These are phyloP conservation scores for Heteropelma amictum DNA, from an alignment of 2,888 invertebrate genomes.

Conservation along the genomic window DNA sequence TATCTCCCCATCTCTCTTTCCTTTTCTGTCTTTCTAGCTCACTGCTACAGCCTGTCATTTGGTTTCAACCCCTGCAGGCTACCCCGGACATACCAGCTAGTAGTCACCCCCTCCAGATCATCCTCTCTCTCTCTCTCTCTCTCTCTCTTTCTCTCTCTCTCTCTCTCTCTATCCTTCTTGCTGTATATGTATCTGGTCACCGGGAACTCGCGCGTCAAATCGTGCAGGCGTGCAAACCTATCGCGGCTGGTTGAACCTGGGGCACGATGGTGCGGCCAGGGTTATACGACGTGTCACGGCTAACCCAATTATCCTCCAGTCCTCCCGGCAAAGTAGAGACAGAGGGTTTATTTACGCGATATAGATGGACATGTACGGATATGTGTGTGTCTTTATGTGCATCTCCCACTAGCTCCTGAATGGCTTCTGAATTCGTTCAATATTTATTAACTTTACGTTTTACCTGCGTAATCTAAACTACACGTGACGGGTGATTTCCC, in stretches of 20 bases:
- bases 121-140: background rate
- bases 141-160: slow-evolving; percentile 6
- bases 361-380: background rate
- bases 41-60: slow-evolving; percentile 28
- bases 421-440: slow-evolving; percentile 41
- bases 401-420: background rate
- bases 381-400: background rate
- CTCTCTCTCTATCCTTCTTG: background rate
- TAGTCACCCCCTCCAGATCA: slow-evolving; percentile 21
- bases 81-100: slow-evolving; percentile 23
- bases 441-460: slow-evolving; percentile 34
- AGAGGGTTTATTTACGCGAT: slow-evolving; percentile 20
- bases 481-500: slow-evolving; percentile 15
- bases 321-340: slow-evolving; percentile 34
- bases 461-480: slow-evolving; percentile 38
- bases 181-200: background rate
- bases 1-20: background rate
- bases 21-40: background rate
- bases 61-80: slow-evolving; percentile 40
- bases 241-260: slow-evolving; percentile 44
- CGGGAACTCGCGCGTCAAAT: slow-evolving; percentile 28
- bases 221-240: slow-evolving; percentile 46
- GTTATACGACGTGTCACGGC: slow-evolving; percentile 65
- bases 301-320: slow-evolving; percentile 68
- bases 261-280: slow-evolving; percentile 29